Evolutionary conservation across 1,140 invertebrate species (phyloP).

Genomic region (Acyrthosiphon pisum): DNA sequence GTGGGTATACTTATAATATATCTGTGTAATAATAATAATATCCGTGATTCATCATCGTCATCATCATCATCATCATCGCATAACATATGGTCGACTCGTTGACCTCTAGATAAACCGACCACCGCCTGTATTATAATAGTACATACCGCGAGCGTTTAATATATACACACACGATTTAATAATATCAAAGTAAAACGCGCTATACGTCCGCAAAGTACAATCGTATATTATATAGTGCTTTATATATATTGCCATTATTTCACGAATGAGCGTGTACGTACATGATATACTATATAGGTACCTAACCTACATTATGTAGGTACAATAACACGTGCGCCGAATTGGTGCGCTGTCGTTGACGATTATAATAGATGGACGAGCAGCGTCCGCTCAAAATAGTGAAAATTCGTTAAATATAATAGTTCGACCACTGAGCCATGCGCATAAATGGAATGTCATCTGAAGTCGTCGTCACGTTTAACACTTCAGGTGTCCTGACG

Average conservation of each 20-base stretch:
- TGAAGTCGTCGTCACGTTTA: too few relatives aligned
- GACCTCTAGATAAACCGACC: conserved; percentile 37
- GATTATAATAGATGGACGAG: too few relatives aligned
- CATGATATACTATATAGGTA: background rate
- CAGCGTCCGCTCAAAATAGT: too few relatives aligned
- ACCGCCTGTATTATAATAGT: background rate
- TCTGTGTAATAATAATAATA: background rate
- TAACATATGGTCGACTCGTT: conserved; percentile 41
- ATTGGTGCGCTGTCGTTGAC: too few relatives aligned
- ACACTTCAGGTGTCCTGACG: too few relatives aligned
- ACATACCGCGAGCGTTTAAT: background rate
- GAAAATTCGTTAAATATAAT: too few relatives aligned
- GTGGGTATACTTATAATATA: background rate
- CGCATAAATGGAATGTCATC: too few relatives aligned
- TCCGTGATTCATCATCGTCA: background rate
- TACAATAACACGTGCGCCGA: too few relatives aligned
- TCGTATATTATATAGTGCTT: too few relatives aligned
- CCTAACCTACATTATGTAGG: background rate
- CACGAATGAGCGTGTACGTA: background rate
- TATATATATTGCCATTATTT: background rate
- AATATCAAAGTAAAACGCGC: background rate
- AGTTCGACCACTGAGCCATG: too few relatives aligned
- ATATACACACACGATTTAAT: background rate
- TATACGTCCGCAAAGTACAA: background rate
- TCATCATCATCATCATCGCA: background rate